Percentiles rank a stretch among this genome's conserved stretches.
These are phyloP conservation scores for Patella ulyssiponensis DNA, from an alignment of 2,888 invertebrate genomes.

Conservation along the genomic window DNA sequence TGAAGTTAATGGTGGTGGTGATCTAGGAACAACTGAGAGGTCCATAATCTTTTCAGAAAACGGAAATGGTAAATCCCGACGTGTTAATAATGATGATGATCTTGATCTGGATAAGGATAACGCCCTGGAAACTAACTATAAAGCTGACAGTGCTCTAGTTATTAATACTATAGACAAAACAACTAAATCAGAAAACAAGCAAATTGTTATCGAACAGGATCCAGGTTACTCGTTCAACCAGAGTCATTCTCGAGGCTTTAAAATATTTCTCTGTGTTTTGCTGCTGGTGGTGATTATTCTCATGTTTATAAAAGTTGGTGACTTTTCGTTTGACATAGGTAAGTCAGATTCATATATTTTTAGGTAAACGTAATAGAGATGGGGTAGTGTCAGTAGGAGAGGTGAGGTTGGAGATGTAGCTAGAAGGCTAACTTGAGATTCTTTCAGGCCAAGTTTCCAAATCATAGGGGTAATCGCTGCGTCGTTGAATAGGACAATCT, in stretches of 20 bases:
- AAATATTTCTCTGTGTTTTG: constrained; percentile 25
- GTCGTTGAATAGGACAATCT: too few species aligned
- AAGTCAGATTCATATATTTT: neutral
- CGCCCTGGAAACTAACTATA: neutral
- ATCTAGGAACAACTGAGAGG: neutral
- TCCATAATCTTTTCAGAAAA: too few species aligned
- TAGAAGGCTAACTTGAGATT: too few species aligned
- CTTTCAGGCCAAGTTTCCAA: too few species aligned
- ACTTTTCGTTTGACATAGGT: constrained; percentile 41
- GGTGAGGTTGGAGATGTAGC: too few species aligned
- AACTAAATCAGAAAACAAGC: neutral
- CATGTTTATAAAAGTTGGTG: constrained; percentile 35
- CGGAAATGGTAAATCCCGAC: neutral
- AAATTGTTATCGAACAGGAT: neutral
- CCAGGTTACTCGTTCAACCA: constrained; percentile 7
- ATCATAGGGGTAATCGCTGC: too few species aligned
- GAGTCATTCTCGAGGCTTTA: constrained; percentile 29
- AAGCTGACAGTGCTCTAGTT: neutral
- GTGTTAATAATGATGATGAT: neutral
- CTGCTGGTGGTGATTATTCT: constrained; percentile 32
- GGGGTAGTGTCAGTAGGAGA: too few species aligned
- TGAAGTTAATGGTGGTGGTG: neutral
- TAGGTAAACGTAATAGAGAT: too few species aligned
- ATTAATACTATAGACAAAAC: neutral
- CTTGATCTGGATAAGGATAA: neutral